These are phyloP conservation scores for Dinomys branickii DNA, from an alignment of 2,113 vertebrate species.

Conservation along the genomic window DNA sequence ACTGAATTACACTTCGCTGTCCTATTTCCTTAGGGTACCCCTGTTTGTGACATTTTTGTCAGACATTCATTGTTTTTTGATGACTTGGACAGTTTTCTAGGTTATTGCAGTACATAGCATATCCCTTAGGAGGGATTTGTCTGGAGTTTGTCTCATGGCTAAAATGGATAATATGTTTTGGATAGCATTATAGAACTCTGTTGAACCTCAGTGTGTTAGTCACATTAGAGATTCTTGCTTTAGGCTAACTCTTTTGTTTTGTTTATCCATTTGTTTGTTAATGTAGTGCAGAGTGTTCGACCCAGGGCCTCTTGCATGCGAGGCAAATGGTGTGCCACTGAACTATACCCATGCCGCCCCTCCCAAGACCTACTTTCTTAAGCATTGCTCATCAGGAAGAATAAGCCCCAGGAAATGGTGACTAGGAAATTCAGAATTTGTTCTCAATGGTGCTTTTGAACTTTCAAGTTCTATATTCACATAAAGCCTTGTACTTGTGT, in stretches of 20 bases:
- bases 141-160: neutral
- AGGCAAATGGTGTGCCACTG: neutral
- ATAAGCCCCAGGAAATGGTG: neutral
- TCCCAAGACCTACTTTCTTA: neutral
- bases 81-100: neutral
- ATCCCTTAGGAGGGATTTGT: neutral
- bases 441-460: neutral
- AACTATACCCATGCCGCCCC: neutral
- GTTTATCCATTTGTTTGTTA: neutral
- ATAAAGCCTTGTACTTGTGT: neutral
- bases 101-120: neutral
- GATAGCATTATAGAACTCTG: neutral
- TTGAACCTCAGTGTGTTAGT: neutral
- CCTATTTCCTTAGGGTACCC: neutral
- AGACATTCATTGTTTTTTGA: neutral
- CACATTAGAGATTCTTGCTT: neutral
- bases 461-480: neutral
- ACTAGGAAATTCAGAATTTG: neutral
- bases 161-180: neutral
- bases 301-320: neutral
- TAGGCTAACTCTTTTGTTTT: neutral
- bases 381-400: neutral
- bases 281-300: neutral
- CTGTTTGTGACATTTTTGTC: neutral
- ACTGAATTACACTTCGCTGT: neutral